Base-by-base conservation (phyloP, 1,140 invertebrate species). In the Atta cephalotes region DNA sequence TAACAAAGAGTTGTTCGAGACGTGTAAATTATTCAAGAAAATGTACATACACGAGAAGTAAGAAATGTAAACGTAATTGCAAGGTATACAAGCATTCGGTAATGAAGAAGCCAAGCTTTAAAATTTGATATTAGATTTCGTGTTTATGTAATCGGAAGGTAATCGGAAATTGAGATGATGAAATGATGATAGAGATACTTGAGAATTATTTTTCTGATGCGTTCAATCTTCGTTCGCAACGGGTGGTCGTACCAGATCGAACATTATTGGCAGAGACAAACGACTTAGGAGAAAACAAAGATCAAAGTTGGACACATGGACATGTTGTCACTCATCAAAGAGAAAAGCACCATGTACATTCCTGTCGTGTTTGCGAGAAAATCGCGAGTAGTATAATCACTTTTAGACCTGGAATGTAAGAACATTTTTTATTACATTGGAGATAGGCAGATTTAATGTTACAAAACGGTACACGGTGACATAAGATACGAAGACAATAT, bases 201-300 rank as follows among this genome's bases (percentile, higher is more conserved):
- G 28, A 10, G 25, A 12, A 79, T 79, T 62, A 12, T 65, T 35
- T 65, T 63, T 25, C 28, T 2, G 60, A 49, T 18, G 21, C 9
- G 39, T 79, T 51, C 62, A 39, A 65, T 79, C 77, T n/a, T 35
- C 28, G 60, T 16, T 21, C 25, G 25, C 62, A 62, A 63, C 39
- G 60, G 62, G 45, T 65, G 77, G 60, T 25, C 18, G 45, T 16
- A 35, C 60, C 12, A 78, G 62, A 65, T 65, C 62, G 18, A 65
- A n/a, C 18, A 18, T 45, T 28, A 66, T 79, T 60, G 77, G 65
- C 77, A 66, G 77, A 79, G 62, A 79, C 62, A 66, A 79, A 79
- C 18, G 77, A 79, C 45, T 79, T 49, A 65, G 45, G 25, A 66
- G 62, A 65, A 79, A 79, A 79, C 45, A 18, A 65, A 35, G 18